Evolutionary conservation across 2,113 vertebrate genomes (phyloP).

Genomic region (Gallinago media): DNA sequence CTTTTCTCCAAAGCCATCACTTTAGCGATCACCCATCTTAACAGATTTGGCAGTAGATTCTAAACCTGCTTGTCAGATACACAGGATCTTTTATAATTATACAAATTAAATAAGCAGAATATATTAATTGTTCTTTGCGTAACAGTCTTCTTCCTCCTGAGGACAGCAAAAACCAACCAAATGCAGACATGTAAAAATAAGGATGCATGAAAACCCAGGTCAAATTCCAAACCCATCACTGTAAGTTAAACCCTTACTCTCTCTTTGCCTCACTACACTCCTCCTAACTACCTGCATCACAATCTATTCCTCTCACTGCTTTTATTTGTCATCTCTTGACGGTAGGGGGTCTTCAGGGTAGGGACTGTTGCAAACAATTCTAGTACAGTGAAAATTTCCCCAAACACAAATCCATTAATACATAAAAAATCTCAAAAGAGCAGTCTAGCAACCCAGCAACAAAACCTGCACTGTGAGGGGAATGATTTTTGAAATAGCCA

Average conservation of each 20-base stretch:
- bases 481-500: background rate
- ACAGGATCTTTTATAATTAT: accelerated
- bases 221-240: background rate
- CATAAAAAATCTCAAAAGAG: background rate
- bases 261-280: background rate
- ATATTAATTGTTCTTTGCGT: background rate
- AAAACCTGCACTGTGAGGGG: background rate
- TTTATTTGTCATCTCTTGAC: background rate
- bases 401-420: background rate
- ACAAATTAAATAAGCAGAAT: background rate
- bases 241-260: background rate
- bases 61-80: background rate
- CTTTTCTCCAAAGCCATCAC: background rate
- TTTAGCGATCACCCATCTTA: background rate
- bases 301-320: background rate
- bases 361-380: background rate
- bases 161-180: background rate
- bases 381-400: background rate
- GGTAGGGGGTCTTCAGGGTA: background rate
- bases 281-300: background rate
- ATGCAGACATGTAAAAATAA: background rate
- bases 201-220: background rate
- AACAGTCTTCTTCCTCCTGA: background rate
- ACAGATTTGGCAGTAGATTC: background rate
- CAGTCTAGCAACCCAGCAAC: background rate